Base-by-base conservation (phyloP, 2,113 vertebrate genomes). In the Sphaerodactylus townsendi region DNA sequence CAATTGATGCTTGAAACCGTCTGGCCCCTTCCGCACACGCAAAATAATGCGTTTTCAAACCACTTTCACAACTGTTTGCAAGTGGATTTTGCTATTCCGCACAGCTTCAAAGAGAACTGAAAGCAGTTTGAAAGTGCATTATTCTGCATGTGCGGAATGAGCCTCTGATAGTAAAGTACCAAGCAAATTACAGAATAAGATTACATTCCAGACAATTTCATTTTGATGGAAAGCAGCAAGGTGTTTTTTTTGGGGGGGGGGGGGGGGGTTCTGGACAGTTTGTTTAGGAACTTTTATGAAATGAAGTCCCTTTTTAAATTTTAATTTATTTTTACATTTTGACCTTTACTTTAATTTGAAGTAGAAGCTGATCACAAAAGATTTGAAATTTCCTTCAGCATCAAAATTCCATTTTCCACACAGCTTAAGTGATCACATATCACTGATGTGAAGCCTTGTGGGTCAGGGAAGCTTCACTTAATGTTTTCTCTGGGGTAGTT, bases 391-490 rank as follows among this genome's bases (percentile, higher is more conserved):
- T 66, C 15, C 64, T 68, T 10, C 62, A 79, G 41, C 41, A 33
- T 30, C 59, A 65, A n/a, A 33, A 19, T 46, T 64, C 37, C 56
- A 41, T 41, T 37, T 78, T 46, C 75, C 56, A 62, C 30, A 21
- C 14, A 46, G 41, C 39, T 65, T 10, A 66, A 66, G 39, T 85
- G 46, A 37, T 14, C n/a, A 48, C 41, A 30, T 66, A 83, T 56
- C 25, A 68, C 25, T 53, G 73, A 33, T 76, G 23, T 83, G 30
- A 79, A 62, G 74, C 76, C 84, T 85, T 53, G 65, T 33, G 64
- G 68, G 25, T 72, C 70, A 33, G 15, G 69, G 77, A 68, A 68
- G 50, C 66, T 85, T 80, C 78, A 44, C 37, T 35, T 48, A 82
- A 7, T 14, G 35, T 11, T n/a, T 82, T 15, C 59, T n/a, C 86